A percentile compares a stretch with the other conserved stretches of the same genome.
Conservation (phyloP, 2,113 vertebrate genomes). For the Neopipo cinnamomea region DNA sequence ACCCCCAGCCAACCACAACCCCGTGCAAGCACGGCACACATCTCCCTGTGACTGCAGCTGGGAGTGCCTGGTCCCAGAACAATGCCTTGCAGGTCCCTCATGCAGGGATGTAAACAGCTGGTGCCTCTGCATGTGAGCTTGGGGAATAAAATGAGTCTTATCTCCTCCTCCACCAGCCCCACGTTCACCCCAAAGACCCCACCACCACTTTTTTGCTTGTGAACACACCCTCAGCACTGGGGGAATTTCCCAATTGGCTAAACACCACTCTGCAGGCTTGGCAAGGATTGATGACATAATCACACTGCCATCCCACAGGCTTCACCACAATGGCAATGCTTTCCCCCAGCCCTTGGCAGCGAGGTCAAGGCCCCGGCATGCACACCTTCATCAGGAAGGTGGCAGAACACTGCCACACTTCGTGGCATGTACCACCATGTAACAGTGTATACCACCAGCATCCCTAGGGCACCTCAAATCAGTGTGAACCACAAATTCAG, state of each 20-base stretch:
- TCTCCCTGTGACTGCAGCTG: accelerated
- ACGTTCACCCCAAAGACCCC: neutral
- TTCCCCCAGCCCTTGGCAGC: accelerated
- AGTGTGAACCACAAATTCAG: neutral
- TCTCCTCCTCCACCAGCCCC: neutral
- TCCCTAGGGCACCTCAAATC: neutral
- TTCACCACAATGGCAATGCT: neutral
- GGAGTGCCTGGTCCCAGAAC: neutral
- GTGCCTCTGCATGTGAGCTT: accelerated
- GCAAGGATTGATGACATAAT: neutral
- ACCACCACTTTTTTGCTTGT: neutral
- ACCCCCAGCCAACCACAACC: neutral
- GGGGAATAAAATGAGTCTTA: neutral
- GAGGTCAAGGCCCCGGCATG: accelerated
- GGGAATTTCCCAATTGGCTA: neutral
- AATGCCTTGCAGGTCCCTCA: accelerated
- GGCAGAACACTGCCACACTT: neutral
- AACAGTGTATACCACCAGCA: accelerated
- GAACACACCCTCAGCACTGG: neutral
- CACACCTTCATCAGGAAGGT: neutral
- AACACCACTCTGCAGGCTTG: neutral
- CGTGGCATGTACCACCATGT: accelerated
- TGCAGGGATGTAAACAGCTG: neutral
- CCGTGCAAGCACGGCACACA: accelerated
- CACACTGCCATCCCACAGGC: accelerated